Conservation (phyloP, 2,888 invertebrate genomes). For the Malthinus flaveolus region DNA sequence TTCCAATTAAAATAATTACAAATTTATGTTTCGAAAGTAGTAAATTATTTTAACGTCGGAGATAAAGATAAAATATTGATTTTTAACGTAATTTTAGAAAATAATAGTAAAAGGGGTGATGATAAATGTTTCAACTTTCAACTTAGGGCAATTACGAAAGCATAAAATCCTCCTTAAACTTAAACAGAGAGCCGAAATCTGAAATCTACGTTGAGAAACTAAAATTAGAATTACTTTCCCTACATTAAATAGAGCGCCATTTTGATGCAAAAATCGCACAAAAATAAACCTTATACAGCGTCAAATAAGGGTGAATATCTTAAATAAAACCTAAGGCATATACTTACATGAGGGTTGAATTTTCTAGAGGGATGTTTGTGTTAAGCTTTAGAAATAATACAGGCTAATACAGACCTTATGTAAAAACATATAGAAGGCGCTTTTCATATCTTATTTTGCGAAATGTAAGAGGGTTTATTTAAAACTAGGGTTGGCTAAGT, state of each 20-base stretch:
- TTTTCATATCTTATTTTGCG: conserved; percentile 24
- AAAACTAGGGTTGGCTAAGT: conserved; percentile 46
- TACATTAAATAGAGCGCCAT: conserved; percentile 54
- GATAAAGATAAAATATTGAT: not conserved
- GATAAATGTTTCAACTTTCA: conserved; percentile 28
- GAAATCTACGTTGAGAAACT: conserved; percentile 49
- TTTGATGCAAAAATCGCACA: conserved; percentile 49
- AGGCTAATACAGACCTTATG: conserved; percentile 28
- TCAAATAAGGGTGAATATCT: conserved; percentile 47
- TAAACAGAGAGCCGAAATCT: conserved; percentile 50
- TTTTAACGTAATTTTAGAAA: conserved; percentile 1
- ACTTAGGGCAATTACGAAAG: conserved; percentile 30
- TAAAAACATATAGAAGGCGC: conserved; percentile 27
- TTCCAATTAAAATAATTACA: no score
- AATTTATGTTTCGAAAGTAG: not conserved
- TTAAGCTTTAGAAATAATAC: conserved; percentile 39
- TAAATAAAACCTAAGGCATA: conserved; percentile 50
- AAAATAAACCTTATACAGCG: conserved; percentile 46
- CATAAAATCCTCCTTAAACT: conserved; percentile 51
- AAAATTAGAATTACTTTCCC: conserved; percentile 53
- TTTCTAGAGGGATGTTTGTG: conserved; percentile 49
- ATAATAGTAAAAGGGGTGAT: conserved; percentile 21
- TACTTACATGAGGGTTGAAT: conserved; percentile 49
- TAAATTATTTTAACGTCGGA: not conserved
- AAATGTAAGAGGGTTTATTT: conserved; percentile 46